These are phyloP conservation scores for Heteromormyrus szaboi DNA, from an alignment of 2,797 vertebrate species.

Conservation along the genomic window DNA sequence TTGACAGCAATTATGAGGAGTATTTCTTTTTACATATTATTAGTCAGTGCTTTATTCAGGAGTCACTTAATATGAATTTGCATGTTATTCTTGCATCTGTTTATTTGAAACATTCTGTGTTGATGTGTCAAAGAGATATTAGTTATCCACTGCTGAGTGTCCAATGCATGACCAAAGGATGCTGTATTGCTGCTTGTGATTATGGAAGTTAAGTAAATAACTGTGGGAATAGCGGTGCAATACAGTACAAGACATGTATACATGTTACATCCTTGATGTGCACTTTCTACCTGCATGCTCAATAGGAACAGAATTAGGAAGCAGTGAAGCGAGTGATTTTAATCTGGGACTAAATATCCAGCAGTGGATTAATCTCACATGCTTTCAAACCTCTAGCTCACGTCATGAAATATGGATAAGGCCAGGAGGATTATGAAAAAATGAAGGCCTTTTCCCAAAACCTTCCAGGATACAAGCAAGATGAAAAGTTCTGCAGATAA, in stretches of 20 bases:
- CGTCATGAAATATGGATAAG: conserved; percentile 79
- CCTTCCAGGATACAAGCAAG: conserved; percentile 47
- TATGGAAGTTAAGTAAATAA: background rate
- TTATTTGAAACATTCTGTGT: conserved; percentile 5
- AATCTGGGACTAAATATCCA: conserved; percentile 78
- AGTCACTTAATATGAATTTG: conserved; percentile 18
- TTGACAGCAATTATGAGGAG: background rate
- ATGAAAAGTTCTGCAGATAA: conserved; percentile 59
- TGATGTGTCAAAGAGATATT: conserved; percentile 16
- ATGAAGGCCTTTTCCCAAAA: conserved; percentile 61
- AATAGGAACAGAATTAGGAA: conserved; percentile 68
- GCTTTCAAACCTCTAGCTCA: conserved; percentile 67
- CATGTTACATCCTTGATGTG: conserved; percentile 60
- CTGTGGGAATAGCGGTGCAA: conserved; percentile 13
- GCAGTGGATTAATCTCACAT: conserved; percentile 73
- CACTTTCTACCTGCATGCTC: conserved; percentile 61
- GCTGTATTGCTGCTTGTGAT: background rate
- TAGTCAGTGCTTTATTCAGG: conserved; percentile 6
- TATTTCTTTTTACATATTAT: background rate
- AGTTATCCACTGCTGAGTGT: conserved; percentile 4
- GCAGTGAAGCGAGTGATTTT: conserved; percentile 68
- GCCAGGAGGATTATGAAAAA: conserved; percentile 57
- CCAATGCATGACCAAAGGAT: background rate
- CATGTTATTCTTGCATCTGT: conserved; percentile 13
- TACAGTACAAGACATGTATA: conserved; percentile 44